Base-by-base conservation (phyloP, 2,888 invertebrate genomes). In the Cheilosia scutellata region DNA sequence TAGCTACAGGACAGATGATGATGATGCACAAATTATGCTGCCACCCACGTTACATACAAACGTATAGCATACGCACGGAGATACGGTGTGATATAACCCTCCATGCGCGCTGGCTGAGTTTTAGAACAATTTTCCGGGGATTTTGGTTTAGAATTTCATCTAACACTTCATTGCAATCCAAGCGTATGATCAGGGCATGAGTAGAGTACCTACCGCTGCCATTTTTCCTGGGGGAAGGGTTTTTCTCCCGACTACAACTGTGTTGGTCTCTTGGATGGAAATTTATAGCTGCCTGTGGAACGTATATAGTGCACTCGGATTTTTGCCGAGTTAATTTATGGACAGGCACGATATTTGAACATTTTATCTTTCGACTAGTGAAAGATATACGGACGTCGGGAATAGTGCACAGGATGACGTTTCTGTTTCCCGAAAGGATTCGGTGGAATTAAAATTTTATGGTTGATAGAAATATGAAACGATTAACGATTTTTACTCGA, bases 391-490 rank as follows among this genome's bases (percentile, higher is more conserved):
- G 79, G 6, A 47, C 53, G 63, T 37, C 51, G 37, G 25, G 62
- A 27, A 42, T 3, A 7, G 27, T 58, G 29, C 49, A 51, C 9
- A 20, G 20, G 4, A 49, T 25, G 31, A 44, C 6, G 20, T 42
- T 42, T 86, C 70, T 71, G 84, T 66, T 80, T 60, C 84, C 75
- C 66, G 63, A 86, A 86, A 86, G 86, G 86, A 86, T 86, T 86
- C 82, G 63, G 76, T 77, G 82, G 72, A 77, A 82, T 86, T 86
- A 82, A 86, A 72, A 72, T 86, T 86, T 86, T 86, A 86, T 82
- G 86, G 82, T 72, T 76, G 82, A 86, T 86, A 86, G 86, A 77
- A 86, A 86, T 86, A 86, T 86, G 76, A 82, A 86, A 82, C 86
- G 86, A 86, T 82, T 86, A 86, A 86, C 72, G 72, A 71, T 76